Conservation (phyloP, 2,888 invertebrate species). For the Habrosyne pyritoides region DNA sequence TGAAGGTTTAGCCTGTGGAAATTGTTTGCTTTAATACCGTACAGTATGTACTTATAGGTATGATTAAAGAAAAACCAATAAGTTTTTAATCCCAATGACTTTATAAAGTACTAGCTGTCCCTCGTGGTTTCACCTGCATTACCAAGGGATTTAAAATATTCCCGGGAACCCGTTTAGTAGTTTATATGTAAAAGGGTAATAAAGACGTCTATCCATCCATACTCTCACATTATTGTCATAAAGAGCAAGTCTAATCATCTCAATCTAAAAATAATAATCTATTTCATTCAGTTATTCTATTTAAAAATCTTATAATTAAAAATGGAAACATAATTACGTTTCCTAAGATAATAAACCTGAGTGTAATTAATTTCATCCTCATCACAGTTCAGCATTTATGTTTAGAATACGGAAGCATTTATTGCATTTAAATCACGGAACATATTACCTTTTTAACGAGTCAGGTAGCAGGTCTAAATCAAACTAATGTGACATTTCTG, state of each 20-base stretch:
- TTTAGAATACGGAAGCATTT: not conserved
- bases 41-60: too few relatives aligned
- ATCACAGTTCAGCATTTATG: not conserved
- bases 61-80: too few relatives aligned
- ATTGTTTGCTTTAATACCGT: not conserved
- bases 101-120: too few relatives aligned
- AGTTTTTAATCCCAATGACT: too few relatives aligned
- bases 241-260: not conserved
- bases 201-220: too few relatives aligned
- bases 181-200: too few relatives aligned
- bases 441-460: constrained; percentile 36
- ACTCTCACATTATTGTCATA: not conserved
- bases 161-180: too few relatives aligned
- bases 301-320: too few relatives aligned
- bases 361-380: not conserved
- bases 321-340: not conserved
- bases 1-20: not conserved
- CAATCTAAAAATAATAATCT: too few relatives aligned
- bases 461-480: constrained; percentile 76
- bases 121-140: too few relatives aligned
- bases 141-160: too few relatives aligned
- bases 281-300: too few relatives aligned
- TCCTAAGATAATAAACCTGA: not conserved
- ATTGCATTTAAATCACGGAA: constrained; percentile 17
- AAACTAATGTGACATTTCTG: constrained; percentile 76